Conservation (phyloP, 1,140 invertebrate genomes). For the Drosophila auraria region DNA sequence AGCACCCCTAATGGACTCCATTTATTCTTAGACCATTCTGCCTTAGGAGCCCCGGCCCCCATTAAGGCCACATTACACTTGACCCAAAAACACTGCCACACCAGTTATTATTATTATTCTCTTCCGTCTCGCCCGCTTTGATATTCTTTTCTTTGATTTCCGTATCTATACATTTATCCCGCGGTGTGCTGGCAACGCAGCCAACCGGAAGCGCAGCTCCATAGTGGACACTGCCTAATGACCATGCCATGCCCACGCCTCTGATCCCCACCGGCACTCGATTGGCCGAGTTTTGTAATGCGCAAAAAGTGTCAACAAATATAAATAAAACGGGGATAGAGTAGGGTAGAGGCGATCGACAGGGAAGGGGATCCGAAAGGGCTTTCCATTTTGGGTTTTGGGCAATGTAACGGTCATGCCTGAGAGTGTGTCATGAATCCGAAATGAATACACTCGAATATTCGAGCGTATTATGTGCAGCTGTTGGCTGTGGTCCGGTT, state of each 20-base stretch:
- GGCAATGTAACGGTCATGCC: constrained; percentile 72
- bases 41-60: neutral
- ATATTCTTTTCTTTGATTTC: constrained; percentile 15
- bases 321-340: constrained; percentile 13
- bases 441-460: constrained; percentile 30
- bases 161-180: constrained; percentile 13
- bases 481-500: constrained; percentile 64
- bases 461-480: constrained; percentile 47
- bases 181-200: constrained; percentile 24
- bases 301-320: constrained; percentile 74
- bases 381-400: constrained; percentile 53
- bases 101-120: constrained; percentile 5
- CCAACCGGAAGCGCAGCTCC: constrained; percentile 62
- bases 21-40: neutral
- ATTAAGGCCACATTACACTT: constrained; percentile 17
- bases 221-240: constrained; percentile 59
- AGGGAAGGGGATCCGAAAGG: constrained; percentile 6
- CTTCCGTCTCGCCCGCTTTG: neutral
- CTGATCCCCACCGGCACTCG: constrained; percentile 8
- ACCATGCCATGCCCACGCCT: constrained; percentile 44
- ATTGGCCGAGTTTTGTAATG: constrained; percentile 52
- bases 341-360: constrained; percentile 6
- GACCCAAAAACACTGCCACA: constrained; percentile 11
- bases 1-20: neutral
- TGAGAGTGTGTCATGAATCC: constrained; percentile 59